Evolutionary conservation across 1,140 invertebrate species (phyloP).

Genomic region (Babylonia areolata): DNA sequence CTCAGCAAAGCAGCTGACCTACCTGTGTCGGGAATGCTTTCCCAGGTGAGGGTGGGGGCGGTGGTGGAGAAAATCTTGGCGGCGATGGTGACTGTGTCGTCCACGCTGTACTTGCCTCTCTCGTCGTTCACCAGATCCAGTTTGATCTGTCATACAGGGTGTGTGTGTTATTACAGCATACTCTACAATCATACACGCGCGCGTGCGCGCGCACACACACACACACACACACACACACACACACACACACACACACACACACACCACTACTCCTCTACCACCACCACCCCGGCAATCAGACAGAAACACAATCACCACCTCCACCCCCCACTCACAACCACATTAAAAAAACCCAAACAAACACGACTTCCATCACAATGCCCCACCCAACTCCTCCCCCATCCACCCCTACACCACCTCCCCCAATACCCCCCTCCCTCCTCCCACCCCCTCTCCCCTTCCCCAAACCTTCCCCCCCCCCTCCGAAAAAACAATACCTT

Average conservation of each 20-base stretch:
- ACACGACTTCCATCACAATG: no score
- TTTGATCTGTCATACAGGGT: constrained; percentile 23
- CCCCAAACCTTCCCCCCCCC: not conserved
- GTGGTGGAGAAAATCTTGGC: constrained; percentile 1
- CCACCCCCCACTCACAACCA: no score
- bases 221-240: not conserved
- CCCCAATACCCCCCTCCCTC: no score
- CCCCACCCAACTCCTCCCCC: not conserved
- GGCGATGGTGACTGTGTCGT: constrained; percentile 21
- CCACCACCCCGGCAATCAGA: no score
- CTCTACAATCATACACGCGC: not conserved
- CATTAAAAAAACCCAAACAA: no score
- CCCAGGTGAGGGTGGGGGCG: not conserved
- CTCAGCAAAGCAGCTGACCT: no score
- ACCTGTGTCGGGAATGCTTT: not conserved
- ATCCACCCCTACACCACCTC: no score
- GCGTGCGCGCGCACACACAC: not conserved
- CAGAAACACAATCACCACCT: not conserved
- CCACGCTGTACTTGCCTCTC: constrained; percentile 6
- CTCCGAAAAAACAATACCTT: no score
- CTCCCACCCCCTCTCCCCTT: no score
- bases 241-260: no score
- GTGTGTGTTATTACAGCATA: no score
- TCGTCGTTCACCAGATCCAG: constrained; percentile 18
- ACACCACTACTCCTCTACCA: no score